Evolutionary conservation across 1,140 invertebrate genomes (phyloP).

Genomic region (Planococcus citri): DNA sequence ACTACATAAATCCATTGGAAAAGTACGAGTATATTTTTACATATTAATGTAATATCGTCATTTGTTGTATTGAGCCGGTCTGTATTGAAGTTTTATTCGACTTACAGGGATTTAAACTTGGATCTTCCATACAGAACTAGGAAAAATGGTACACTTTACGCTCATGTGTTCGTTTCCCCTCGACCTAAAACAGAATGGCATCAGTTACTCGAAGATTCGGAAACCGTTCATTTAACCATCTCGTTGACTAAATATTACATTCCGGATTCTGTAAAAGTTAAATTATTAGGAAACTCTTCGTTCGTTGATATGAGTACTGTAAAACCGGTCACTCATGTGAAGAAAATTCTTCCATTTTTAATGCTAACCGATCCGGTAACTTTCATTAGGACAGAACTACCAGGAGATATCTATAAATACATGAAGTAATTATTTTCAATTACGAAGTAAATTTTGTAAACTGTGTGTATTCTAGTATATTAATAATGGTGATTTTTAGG

Average conservation of each 20-base stretch:
- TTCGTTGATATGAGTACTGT: not conserved
- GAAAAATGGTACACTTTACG: conserved; percentile 21
- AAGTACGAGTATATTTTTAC: not conserved
- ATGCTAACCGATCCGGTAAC: conserved; percentile 18
- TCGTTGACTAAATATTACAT: conserved; percentile 16
- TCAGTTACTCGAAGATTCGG: not conserved
- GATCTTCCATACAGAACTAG: conserved; percentile 21
- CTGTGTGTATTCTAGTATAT: not conserved
- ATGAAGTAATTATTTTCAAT: conserved; percentile 8
- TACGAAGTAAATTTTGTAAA: not conserved
- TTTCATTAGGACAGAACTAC: conserved; percentile 17
- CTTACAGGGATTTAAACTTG: conserved; percentile 11
- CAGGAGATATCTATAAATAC: conserved; percentile 20
- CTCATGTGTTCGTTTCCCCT: conserved; percentile 20
- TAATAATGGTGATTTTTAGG: conserved; percentile 21
- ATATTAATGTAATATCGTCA: not conserved
- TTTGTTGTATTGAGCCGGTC: too few relatives aligned
- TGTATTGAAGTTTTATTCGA: too few relatives aligned
- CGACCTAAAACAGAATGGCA: not conserved
- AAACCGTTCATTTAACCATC: conserved; percentile 15
- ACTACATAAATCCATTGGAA: conserved; percentile 8
- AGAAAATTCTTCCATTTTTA: conserved; percentile 19
- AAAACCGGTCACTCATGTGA: conserved; percentile 22
- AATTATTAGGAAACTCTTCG: conserved; percentile 14
- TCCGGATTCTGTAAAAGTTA: conserved; percentile 9